Base-by-base conservation (phyloP, 2,888 invertebrate species). In the Neocrepidodera transversa region DNA sequence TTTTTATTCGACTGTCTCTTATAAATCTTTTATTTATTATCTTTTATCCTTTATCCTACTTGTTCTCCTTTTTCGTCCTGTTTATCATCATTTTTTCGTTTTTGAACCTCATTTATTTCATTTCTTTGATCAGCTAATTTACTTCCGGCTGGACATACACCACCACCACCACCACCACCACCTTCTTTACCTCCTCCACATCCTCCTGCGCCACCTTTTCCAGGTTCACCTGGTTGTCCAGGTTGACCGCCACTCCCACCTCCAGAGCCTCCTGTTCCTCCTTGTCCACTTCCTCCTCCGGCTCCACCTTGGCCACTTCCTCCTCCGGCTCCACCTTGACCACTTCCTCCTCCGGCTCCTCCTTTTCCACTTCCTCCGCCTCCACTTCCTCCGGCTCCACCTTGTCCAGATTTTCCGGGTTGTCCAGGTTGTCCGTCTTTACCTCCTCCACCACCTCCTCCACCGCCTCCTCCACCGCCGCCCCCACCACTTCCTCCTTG, bases 201-300 rank as follows among this genome's bases (percentile, higher is more conserved):
- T 13, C 54, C 54, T 7, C 45, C 54, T 28, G 11, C 35, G 16
- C 54, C 36, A 10, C 48, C 38, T 47, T 35, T 32, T n/a, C 55
- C 48, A 11, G 17, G 17, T 35, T 20, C n/a, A 10, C 18, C 42
- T 3, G 23, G 45, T 36, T 26, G 23, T 17, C 55, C 47, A 20
- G 32, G 45, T 36, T 45, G 45, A 36, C 36, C 47, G 11, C 11
- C 32, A 13, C 1, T 13, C 3, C 32, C 32, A 10, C 30, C 30
- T 30, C 30, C 30, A 6, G 30, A 4, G n/a, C 30, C 30, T 8
- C 30, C 30, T 2, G 30, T 30, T 6, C 30, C 30, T 30, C 30
- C 30, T 30, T 10, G 6, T 8, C n/a, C 8, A 10, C 30, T 10
- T 30, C 8, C 5, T 8, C 30, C 32, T 11, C 8, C 11, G 2